Evolutionary conservation across 2,797 vertebrate species (phyloP).

Genomic region (Aeoliscus strigatus): DNA sequence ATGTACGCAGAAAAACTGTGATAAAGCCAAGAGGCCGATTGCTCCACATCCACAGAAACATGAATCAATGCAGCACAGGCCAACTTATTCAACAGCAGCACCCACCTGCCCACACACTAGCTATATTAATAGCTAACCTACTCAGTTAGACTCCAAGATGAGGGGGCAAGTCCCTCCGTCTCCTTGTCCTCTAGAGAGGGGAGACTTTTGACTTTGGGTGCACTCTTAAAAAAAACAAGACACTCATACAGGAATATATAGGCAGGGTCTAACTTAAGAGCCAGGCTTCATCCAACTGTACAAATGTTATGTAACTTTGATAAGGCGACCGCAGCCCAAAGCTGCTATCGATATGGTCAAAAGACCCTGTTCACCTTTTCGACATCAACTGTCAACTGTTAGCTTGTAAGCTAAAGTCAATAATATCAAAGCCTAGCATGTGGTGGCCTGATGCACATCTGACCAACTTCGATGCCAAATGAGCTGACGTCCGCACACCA

Average conservation of each 20-base stretch:
- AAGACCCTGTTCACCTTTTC: conserved; percentile 18
- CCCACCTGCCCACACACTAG: conserved; percentile 68
- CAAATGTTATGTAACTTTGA: conserved; percentile 52
- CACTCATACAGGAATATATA: conserved; percentile 11
- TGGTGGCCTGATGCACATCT: conserved; percentile 35
- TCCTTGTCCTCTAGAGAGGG: conserved; percentile 28
- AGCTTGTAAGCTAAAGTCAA: conserved; percentile 14
- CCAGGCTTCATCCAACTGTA: conserved; percentile 30
- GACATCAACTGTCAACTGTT: conserved; percentile 13
- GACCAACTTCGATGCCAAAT: conserved; percentile 27
- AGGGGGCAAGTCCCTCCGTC: conserved; percentile 52
- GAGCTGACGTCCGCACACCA: conserved; percentile 16
- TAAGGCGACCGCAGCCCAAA: conserved; percentile 23
- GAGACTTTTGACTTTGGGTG: conserved; percentile 23
- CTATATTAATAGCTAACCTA: conserved; percentile 69
- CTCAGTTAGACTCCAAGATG: conserved; percentile 61
- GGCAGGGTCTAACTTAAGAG: conserved; percentile 7
- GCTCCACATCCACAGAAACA: conserved; percentile 55
- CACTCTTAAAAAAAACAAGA: conserved; percentile 15
- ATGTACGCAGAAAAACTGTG: conserved; percentile 6
- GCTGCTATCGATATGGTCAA: conserved; percentile 9
- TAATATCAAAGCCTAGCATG: conserved; percentile 39
- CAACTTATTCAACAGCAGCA: conserved; percentile 70
- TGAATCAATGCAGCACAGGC: conserved; percentile 63
- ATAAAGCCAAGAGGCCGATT: conserved; percentile 31